phyloP scores from a whole-genome alignment of 2,113 vertebrate species.

The Hypomesus transpacificus region DNA sequence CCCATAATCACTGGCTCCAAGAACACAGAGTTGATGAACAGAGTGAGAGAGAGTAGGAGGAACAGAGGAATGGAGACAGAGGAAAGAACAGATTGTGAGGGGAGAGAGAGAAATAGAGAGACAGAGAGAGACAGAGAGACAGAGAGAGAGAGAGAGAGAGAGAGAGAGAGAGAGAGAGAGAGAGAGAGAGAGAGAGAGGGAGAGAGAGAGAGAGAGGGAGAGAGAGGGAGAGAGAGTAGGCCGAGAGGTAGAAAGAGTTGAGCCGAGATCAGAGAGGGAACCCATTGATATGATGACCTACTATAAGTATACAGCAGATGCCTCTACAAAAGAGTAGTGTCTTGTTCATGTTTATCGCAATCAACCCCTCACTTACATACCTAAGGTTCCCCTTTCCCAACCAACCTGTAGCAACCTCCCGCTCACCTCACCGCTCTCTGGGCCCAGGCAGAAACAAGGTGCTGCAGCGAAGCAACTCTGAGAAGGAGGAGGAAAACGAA shows the following conservation, averaged over 20 bases:
- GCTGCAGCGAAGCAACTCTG: not conserved
- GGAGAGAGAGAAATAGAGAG: not conserved
- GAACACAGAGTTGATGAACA: slow-evolving; percentile 4
- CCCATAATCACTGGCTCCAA: slow-evolving; percentile 24
- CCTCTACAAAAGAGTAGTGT: too few relatives aligned
- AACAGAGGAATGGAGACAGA: not conserved
- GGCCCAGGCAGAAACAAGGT: not conserved
- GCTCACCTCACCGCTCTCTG: too few relatives aligned
- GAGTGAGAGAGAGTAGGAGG: slow-evolving; percentile 8
- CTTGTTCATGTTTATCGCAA: too few relatives aligned
- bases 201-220: not conserved
- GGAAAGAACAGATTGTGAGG: not conserved
- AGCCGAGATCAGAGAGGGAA: not conserved
- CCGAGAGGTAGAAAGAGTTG: not conserved
- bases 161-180: not conserved
- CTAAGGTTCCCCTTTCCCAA: too few relatives aligned
- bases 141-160: not conserved
- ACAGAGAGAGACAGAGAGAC: not conserved
- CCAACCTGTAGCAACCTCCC: too few relatives aligned
- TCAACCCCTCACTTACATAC: too few relatives aligned
- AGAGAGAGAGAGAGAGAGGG: not conserved
- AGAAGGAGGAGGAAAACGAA: not conserved
- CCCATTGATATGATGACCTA: too few relatives aligned
- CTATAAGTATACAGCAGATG: too few relatives aligned
- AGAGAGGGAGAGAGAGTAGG: not conserved